A percentile compares a stretch with the other conserved stretches of the same genome.
These are phyloP conservation scores for Ploceus nigricollis DNA, from an alignment of 2,113 vertebrate species.

Conservation along the genomic window DNA sequence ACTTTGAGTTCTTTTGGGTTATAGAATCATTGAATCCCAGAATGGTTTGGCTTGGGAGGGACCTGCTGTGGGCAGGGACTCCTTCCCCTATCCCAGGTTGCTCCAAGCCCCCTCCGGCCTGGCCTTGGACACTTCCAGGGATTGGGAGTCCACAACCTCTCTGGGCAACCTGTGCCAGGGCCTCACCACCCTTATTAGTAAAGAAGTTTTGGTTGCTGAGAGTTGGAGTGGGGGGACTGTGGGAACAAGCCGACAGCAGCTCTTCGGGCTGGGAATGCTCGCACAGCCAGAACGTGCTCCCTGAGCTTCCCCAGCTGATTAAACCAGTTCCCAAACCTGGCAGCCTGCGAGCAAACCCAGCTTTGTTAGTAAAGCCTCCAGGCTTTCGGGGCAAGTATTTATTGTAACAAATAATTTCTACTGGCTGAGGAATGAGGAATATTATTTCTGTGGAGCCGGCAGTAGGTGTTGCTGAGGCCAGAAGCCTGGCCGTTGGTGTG, in stretches of 20 bases:
- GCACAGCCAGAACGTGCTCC: background rate
- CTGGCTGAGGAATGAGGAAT: background rate
- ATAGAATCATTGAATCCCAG: background rate
- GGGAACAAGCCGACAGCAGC: accelerated
- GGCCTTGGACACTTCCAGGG: background rate
- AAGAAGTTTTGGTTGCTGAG: background rate
- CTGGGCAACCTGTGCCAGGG: background rate
- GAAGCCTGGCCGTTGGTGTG: background rate
- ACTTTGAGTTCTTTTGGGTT: background rate
- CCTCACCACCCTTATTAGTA: background rate
- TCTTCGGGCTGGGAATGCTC: background rate
- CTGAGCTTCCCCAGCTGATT: constrained; percentile 1
- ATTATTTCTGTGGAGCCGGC: background rate
- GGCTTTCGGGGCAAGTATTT: background rate
- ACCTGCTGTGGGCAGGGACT: background rate
- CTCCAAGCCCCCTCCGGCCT: accelerated
- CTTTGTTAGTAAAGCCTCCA: constrained; percentile 31
- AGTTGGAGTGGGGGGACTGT: background rate
- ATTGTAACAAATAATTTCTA: background rate
- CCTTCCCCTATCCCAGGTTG: background rate
- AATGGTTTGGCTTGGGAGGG: background rate
- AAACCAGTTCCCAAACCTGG: constrained; percentile 11
- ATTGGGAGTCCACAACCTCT: accelerated
- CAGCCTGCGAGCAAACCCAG: background rate
- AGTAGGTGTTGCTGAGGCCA: background rate